Percentiles rank a stretch among this genome's conserved stretches.
phyloP scores from a whole-genome alignment of 2,797 vertebrate genomes.

The Lateolabrax maculatus region DNA sequence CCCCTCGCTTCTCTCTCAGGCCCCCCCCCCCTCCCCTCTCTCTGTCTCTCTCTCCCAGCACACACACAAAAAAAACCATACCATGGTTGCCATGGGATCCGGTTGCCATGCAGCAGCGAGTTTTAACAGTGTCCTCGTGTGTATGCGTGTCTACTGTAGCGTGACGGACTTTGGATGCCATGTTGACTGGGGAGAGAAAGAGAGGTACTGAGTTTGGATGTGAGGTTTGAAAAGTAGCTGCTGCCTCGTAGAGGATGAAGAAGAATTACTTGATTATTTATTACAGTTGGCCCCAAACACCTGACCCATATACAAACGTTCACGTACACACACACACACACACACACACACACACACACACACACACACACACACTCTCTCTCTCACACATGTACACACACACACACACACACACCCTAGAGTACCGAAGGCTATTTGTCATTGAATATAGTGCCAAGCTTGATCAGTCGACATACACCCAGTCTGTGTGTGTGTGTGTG shows the following conservation, averaged over 20 bases:
- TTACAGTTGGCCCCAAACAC: constrained; percentile 17
- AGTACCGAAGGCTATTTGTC: constrained; percentile 38
- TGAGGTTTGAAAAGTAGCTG: constrained; percentile 22
- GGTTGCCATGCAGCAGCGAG: constrained; percentile 81
- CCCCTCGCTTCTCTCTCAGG: background rate
- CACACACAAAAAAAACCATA: constrained; percentile 58
- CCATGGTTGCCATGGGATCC: constrained; percentile 86
- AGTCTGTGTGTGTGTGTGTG: background rate
- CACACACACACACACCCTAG: constrained; percentile 1
- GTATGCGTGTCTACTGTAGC: constrained; percentile 49
- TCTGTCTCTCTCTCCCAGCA: constrained; percentile 19
- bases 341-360: constrained; percentile 10
- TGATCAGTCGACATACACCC: constrained; percentile 20
- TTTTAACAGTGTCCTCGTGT: constrained; percentile 62
- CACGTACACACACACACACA: constrained; percentile 2
- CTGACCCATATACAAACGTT: constrained; percentile 18
- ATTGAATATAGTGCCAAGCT: constrained; percentile 9
- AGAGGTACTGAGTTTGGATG: constrained; percentile 14
- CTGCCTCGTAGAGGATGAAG: constrained; percentile 7
- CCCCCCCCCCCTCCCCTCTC: constrained; percentile 47
- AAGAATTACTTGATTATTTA: too few species aligned
- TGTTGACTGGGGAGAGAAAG: constrained; percentile 42
- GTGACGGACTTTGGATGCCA: constrained; percentile 60
- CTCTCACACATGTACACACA: too few species aligned
- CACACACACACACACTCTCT: constrained; percentile 32